Evolutionary conservation across 1,140 invertebrate species (phyloP).

Genomic region (Drosophila lini): DNA sequence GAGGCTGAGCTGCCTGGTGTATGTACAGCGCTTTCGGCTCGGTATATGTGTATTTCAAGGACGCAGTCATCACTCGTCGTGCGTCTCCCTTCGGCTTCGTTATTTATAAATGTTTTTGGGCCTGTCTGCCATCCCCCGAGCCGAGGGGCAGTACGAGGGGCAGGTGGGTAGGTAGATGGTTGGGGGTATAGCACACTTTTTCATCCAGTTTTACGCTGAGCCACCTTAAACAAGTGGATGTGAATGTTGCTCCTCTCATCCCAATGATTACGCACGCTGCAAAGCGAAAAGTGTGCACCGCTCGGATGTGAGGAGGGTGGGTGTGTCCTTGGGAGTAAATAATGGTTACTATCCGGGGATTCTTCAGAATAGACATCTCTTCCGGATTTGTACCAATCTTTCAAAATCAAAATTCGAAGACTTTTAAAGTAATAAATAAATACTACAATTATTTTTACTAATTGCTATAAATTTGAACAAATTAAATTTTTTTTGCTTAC

Average conservation of each 20-base stretch:
- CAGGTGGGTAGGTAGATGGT: constrained; percentile 24
- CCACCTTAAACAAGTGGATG: constrained; percentile 45
- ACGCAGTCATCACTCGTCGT: constrained; percentile 75
- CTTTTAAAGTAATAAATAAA: background rate
- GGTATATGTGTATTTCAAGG: constrained; percentile 69
- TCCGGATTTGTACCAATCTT: constrained; percentile 19
- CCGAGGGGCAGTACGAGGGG: constrained; percentile 10
- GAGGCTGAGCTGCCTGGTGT: constrained; percentile 33
- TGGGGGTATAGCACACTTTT: constrained; percentile 67
- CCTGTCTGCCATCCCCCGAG: constrained; percentile 50
- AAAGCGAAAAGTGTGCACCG: constrained; percentile 27
- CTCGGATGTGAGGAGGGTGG: background rate
- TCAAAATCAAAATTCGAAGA: background rate
- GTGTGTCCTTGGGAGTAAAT: constrained; percentile 68
- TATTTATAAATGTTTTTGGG: constrained; percentile 74
- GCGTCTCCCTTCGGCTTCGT: constrained; percentile 48
- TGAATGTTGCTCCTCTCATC: constrained; percentile 34
- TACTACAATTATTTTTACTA: background rate
- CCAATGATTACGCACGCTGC: constrained; percentile 25
- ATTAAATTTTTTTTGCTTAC: background rate
- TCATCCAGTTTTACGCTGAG: constrained; percentile 40
- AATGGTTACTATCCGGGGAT: constrained; percentile 63
- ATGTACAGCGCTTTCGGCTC: constrained; percentile 46
- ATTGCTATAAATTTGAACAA: background rate
- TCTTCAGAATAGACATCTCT: constrained; percentile 19